Evolutionary conservation across 2,113 vertebrate species (phyloP), one percentile per base, ranked within the genome.

Genomic region (Rousettus leschenaultii): DNA sequence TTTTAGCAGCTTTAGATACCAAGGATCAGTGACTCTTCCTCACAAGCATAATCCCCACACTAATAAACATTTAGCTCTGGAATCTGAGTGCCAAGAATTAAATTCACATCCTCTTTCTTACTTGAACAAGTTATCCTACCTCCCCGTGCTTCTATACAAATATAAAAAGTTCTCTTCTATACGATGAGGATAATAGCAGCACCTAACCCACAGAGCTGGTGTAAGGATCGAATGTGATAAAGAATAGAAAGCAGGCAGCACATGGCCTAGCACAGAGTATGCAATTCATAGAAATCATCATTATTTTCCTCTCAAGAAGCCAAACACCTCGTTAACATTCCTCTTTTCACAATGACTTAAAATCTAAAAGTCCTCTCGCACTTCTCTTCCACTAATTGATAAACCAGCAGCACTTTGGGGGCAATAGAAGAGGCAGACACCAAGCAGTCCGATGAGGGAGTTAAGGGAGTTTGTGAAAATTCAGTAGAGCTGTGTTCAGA

Each of bases 381-480:
- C 43, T 66, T 92, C 43, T 94, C 43, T 68, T 86, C 78, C 66
- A 84, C 71, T 73, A 70, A 86, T 28, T 63, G 82, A 84, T 74
- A 57, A 66, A 45, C 51, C 45, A 88, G 40, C 40, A 80, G 24
- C 33, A 8, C 28, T 73, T 43, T 38, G 30, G 55, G 59, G 48
- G 16, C 14, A 85, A 61, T 16, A 75, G 51, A 66, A 90, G 65
- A 80, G 18, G 24, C 11, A 14, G 18, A 28, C 11, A 14, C 24
- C 8, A 26, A 75, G 18, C n/a, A 79, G 30, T 71, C 66, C 75
- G 65, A 59, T 15, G 48, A 89, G 48, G 30, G 5, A 33, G 33
- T 28, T 75, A 61, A 71, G 38, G 68, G 68, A 77, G 65, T 93
- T 88, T 89, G 91, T 53, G 78, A 93, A 70, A 91, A 57, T 66